Base-by-base conservation (phyloP, 2,888 invertebrate species). In the Hypsopygia costalis region DNA sequence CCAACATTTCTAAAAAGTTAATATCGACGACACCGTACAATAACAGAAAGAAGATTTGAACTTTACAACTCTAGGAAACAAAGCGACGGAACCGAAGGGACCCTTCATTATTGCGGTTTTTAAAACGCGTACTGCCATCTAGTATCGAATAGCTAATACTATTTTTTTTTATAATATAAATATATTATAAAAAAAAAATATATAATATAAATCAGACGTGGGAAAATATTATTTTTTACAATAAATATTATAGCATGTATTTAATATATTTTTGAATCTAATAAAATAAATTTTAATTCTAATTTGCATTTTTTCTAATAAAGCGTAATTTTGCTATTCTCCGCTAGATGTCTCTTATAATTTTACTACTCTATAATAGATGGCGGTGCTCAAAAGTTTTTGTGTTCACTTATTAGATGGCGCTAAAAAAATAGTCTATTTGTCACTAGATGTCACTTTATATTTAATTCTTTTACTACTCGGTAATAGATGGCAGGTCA, bases 401-500 rank as follows among this genome's bases (percentile, higher is more conserved):
- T 3, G 51, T 55, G 46, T 20, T 46, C 6, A 9, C 1, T 16
- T 34, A 6, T 29, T 41, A 64, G 63, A 53, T 57, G 57, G 44
- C 59, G 32, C 36, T 42, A 11, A 9, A 25, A 10, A 40, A 41
- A 50, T 9, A 1, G 1, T 0, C 11, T 21, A 20, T 12, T 41
- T 5, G 1, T 16, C 32, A 33, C 36, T 34, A 58, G 61, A 48
- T 51, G 50, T 46, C 47, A 39, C 12, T 43, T 31, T 22, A 11
- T 22, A 7, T 5, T n/a, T 36, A 11, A 27, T 21, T 5, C 16
- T 44, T 9, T 4, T 11, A 6, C 57, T 52, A 51, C 43, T 52
- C 11, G 6, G 10, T 49, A 35, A 25, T 40, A 67, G 75, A 58
- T 57, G 61, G 37, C 56, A 6, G n/a, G n/a, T n/a, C n/a, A n/a